Percentiles rank a stretch among this genome's conserved stretches.
Evolutionary conservation across 2,797 vertebrate species (phyloP).

Genomic region (Galaxias olidus): DNA sequence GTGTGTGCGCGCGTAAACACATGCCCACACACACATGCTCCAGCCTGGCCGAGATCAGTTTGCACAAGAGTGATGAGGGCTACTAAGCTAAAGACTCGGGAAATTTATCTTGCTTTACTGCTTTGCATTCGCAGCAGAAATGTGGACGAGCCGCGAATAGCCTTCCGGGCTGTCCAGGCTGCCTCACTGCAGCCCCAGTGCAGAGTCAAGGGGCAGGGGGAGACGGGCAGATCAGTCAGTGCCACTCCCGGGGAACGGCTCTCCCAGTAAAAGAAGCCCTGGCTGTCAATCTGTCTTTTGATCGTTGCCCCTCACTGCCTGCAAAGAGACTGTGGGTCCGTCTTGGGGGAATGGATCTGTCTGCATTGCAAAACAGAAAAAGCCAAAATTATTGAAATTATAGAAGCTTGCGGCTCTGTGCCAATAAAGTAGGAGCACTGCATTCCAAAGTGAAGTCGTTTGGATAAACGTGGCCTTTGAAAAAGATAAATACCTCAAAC

Average conservation of each 20-base stretch:
- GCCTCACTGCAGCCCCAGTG: slow-evolving; percentile 52
- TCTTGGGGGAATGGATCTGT: slow-evolving; percentile 47
- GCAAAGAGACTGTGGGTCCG: slow-evolving; percentile 35
- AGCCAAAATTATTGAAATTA: slow-evolving; percentile 41
- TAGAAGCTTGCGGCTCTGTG: too few species aligned
- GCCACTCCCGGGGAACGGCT: slow-evolving; percentile 64
- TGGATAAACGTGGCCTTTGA: not conserved
- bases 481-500: too few species aligned
- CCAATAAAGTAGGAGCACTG: too few species aligned
- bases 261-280: slow-evolving; percentile 46
- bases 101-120: slow-evolving; percentile 37
- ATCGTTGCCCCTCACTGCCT: slow-evolving; percentile 50
- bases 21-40: too few species aligned
- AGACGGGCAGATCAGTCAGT: slow-evolving; percentile 59
- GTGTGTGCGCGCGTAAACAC: slow-evolving; percentile 5
- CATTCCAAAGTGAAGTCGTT: not conserved
- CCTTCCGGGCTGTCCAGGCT: slow-evolving; percentile 25
- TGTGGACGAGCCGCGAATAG: slow-evolving; percentile 33
- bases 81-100: slow-evolving; percentile 26
- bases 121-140: slow-evolving; percentile 45
- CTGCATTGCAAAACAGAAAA: slow-evolving; percentile 11
- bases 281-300: slow-evolving; percentile 56
- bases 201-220: slow-evolving; percentile 42
- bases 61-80: slow-evolving; percentile 36
- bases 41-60: slow-evolving; percentile 35